These are phyloP conservation scores for Megaceryle alcyon DNA, from an alignment of 2,797 vertebrate genomes.

Conservation along the genomic window DNA sequence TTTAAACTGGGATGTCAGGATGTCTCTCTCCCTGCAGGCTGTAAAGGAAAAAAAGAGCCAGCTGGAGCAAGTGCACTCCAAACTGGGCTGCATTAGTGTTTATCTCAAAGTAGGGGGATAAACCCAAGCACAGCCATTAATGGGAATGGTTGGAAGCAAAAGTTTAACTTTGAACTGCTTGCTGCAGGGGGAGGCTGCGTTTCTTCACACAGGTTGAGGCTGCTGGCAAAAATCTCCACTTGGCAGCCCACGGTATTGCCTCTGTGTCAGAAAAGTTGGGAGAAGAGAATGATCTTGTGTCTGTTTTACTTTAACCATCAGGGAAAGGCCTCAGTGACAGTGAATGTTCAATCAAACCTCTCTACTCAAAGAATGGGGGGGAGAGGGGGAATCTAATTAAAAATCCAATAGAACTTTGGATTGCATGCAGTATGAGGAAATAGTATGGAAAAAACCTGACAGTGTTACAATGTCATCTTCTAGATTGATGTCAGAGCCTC, in stretches of 20 bases:
- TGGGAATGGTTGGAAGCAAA: not conserved
- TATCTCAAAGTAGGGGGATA: not conserved
- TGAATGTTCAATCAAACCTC: not conserved
- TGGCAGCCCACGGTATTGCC: accelerated
- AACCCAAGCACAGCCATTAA: not conserved
- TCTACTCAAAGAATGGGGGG: not conserved
- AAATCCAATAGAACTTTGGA: not conserved
- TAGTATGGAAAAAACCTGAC: not conserved
- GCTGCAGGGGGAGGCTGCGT: not conserved
- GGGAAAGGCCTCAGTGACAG: not conserved
- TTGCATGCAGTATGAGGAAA: not conserved
- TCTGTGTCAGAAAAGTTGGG: not conserved
- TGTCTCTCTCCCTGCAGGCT: not conserved
- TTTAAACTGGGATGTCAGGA: not conserved
- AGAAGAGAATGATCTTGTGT: not conserved
- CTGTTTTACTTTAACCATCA: not conserved
- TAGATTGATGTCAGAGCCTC: not conserved
- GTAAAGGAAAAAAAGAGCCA: not conserved
- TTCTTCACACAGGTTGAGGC: not conserved
- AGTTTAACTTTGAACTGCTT: not conserved
- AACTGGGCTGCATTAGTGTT: not conserved
- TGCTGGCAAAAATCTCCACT: accelerated
- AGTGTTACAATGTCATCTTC: not conserved
- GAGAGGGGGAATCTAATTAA: not conserved
- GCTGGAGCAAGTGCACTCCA: accelerated